Evolutionary conservation across 2,113 vertebrate species (phyloP).

Genomic region (crab-eating macaque (Macaca fascicularis)): T2T-MFA8v1.1 NC_088391.1:41280501-41281000

Average conservation of each 20-base stretch:
- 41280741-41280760: no score
- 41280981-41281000: neutral
- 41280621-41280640: no score
- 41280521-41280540: no score
- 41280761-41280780: no score
- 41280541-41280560: no score
- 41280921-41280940: neutral
- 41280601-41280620: fast-evolving
- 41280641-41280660: no score
- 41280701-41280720: no score
- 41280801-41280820: neutral
- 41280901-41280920: neutral
- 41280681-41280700: fast-evolving
- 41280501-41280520: no score
- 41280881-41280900: neutral
- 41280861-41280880: neutral
- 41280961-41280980: neutral
- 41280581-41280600: no score
- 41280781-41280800: neutral
- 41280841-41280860: neutral
- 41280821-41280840: neutral
- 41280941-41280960: neutral
- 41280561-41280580: no score
- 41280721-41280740: no score
- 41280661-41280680: no score